Base-by-base conservation (phyloP, 2,888 invertebrate genomes). In the Alloscopus bannaensis region DNA sequence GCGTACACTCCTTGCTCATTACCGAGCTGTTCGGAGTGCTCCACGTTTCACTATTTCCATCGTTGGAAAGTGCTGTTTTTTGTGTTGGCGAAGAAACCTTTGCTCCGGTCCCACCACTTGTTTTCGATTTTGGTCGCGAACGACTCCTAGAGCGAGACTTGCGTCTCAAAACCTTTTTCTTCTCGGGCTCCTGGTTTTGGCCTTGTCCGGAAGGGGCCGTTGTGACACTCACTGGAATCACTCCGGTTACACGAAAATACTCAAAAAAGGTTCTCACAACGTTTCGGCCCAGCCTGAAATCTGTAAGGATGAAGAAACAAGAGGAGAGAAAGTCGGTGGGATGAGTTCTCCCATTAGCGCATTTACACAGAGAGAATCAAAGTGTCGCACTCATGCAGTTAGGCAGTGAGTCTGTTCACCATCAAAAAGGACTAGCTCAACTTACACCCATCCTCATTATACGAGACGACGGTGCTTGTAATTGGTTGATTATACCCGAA, bases 391-490 rank as follows among this genome's bases (percentile, higher is more conserved):
- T 36, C 36, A 13, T 8, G 36, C 36, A 13, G 6, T 36, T 36
- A 6, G 13, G 6, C 36, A 36, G 36, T n/a, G n/a, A n/a, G n/a
- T n/a, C n/a, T n/a, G n/a, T n/a, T n/a, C n/a, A n/a, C n/a, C n/a
- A n/a, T n/a, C n/a, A n/a, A n/a, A n/a, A n/a, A n/a, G n/a, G n/a
- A n/a, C n/a, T n/a, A n/a, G n/a, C 31, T 18, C 26, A 94, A 94
- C 95, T 95, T 95, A 98, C 98, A 98, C 85, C 94, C 94, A 86
- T 97, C 97, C 90, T 98, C 97, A 45, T 95, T 97, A 88, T 98
- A 98, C 36, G 95, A 94, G 73, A 95, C 91, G 76, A 93, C 90
- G 0, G 92, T 92, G 68, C 94, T 91, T 2, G 92, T 91, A 75
- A 87, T 87, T 66, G 92, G 92, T 18, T 93, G 89, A 87, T 92